Evolutionary conservation across 2,888 invertebrate genomes (phyloP), one percentile per base, ranked within the genome.

Genomic region (Idaea dimidiata): DNA sequence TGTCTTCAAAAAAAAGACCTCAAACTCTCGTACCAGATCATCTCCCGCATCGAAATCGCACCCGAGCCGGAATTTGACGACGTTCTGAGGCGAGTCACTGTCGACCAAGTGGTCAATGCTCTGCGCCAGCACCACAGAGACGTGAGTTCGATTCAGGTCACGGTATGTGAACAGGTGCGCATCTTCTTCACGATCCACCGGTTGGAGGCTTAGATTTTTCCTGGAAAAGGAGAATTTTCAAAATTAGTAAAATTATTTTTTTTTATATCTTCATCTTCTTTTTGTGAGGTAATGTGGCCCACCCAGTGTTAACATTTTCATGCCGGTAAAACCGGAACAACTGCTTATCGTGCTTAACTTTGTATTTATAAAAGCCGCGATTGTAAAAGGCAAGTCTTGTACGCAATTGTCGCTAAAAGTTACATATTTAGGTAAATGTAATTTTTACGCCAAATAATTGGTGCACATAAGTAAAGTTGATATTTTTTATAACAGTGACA

Each of bases 101-200:
- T 97, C 97, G 18, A 97, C 97, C 57, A 97, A 90, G 60, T 95
- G 94, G 77, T 97, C 97, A 69, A 97, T 88, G 1, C 96, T 95
- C 84, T 95, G 95, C 0, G 96, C 95, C 66, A 97, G 87, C 62
- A 95, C 93, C 60, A 97, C 93, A 5, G 97, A 95, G 68, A 97
- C 95, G 69, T 95, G 95, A 0, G 97, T 96, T 17, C 94, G 88
- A 88, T 97, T 97, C 61, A 96, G 84, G 77, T 97, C 96, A 55
- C 94, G 93, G 83, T 95, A 95, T 6, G 94, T 93, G 87, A 97
- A 97, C 81, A 95, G 95, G 62, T 94, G 93, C 0, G 95, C 94
- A 75, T 96, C 96, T 70, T 95, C 95, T 64, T 94, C 94, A 74
- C 93, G 93, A 79, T 96, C 96, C 17, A 96, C 94, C 0, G 96